These are phyloP conservation scores for Cybosia mesomella DNA, from an alignment of 2,888 invertebrate genomes.

Conservation along the genomic window DNA sequence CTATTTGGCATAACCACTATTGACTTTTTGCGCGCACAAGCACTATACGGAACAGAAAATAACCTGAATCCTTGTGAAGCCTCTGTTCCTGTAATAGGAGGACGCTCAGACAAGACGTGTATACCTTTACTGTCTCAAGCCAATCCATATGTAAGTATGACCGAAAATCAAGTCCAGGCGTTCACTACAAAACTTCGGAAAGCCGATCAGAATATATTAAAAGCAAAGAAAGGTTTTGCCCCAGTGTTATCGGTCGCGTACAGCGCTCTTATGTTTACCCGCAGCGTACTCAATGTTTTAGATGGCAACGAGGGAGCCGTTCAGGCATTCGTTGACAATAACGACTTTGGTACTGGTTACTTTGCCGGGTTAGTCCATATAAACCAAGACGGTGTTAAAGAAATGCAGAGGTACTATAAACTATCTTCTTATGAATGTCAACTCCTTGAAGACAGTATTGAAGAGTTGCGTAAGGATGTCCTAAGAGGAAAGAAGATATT, in stretches of 20 bases:
- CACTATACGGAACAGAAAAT: slow-evolving; percentile 90
- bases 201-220: slow-evolving; percentile 88
- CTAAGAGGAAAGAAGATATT: slow-evolving; percentile 65
- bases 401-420: slow-evolving; percentile 66
- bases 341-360: slow-evolving; percentile 74
- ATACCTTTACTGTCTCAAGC: slow-evolving; percentile 92
- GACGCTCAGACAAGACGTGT: slow-evolving; percentile 91
- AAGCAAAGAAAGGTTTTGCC: slow-evolving; percentile 88
- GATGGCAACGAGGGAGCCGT: slow-evolving; percentile 60
- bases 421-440: slow-evolving; percentile 66
- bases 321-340: slow-evolving; percentile 72
- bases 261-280: slow-evolving; percentile 87
- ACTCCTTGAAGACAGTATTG: slow-evolving; percentile 66
- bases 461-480: slow-evolving; percentile 68
- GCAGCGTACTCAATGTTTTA: slow-evolving; percentile 84
- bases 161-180: slow-evolving; percentile 74
- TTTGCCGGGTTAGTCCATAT: slow-evolving; percentile 69
- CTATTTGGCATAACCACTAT: slow-evolving; percentile 92
- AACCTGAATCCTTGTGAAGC: slow-evolving; percentile 89
- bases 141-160: slow-evolving; percentile 82
- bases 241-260: slow-evolving; percentile 89
- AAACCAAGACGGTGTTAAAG: slow-evolving; percentile 59
- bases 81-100: slow-evolving; percentile 92
- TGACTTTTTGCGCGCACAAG: slow-evolving; percentile 91
- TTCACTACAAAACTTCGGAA: slow-evolving; percentile 82